Percentiles rank a stretch among this genome's conserved stretches.
Conservation (phyloP, 1,140 invertebrate genomes). For the Zaprionus africanus region DNA sequence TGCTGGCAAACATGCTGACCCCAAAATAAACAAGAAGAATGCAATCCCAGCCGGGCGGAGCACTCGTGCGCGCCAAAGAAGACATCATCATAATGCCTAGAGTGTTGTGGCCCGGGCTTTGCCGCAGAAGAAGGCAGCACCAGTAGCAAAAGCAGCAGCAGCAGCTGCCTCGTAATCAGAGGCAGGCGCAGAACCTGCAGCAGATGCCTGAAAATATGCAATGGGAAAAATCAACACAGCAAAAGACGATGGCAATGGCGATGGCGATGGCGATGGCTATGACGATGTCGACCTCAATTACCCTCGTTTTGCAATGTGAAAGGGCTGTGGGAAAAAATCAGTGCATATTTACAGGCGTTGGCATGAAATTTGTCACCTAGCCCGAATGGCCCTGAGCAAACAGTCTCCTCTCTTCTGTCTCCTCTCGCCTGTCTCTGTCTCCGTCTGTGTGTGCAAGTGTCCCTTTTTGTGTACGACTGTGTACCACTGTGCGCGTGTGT, state of each 20-base stretch:
- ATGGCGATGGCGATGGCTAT: slow-evolving; percentile 32
- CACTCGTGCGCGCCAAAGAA: slow-evolving; percentile 71
- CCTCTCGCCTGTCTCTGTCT: slow-evolving; percentile 20
- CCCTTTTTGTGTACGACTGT: slow-evolving; percentile 18
- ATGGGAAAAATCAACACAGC: slow-evolving; percentile 80
- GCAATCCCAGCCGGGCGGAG: slow-evolving; percentile 47
- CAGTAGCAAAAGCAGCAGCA: not conserved
- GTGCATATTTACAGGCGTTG: slow-evolving; percentile 79
- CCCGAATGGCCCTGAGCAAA: slow-evolving; percentile 62
- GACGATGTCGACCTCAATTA: slow-evolving; percentile 77
- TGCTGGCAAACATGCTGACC: slow-evolving; percentile 79
- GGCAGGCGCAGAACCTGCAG: slow-evolving; percentile 50
- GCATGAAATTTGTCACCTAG: slow-evolving; percentile 81
- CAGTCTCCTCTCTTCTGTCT: slow-evolving; percentile 39
- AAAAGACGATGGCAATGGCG: slow-evolving; percentile 37
- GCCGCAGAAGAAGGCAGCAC: slow-evolving; percentile 26
- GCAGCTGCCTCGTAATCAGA: slow-evolving; percentile 46
- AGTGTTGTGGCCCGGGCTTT: slow-evolving; percentile 47
- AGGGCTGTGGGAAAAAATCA: slow-evolving; percentile 59
- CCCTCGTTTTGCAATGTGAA: slow-evolving; percentile 68
- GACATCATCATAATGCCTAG: slow-evolving; percentile 71
- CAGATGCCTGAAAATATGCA: slow-evolving; percentile 75
- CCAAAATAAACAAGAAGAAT: slow-evolving; percentile 74
- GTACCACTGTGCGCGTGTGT: slow-evolving; percentile 22
- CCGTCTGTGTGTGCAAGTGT: slow-evolving; percentile 9